Evolutionary conservation across 2,113 vertebrate genomes (phyloP), one percentile per base, ranked within the genome.

Genomic region (Alexandromys fortis): DNA sequence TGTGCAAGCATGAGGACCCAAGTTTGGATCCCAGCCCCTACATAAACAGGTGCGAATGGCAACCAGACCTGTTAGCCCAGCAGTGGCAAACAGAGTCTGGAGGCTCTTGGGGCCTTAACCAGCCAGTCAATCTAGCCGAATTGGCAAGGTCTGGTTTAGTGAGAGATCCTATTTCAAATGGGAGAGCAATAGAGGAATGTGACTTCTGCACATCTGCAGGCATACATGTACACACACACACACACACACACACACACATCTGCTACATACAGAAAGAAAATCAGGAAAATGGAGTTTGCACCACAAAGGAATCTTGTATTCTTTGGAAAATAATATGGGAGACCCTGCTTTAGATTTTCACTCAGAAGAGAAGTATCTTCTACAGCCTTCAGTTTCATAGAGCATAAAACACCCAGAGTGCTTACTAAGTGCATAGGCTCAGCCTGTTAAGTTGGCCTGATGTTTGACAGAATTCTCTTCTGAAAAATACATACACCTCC

Each of bases 261-360:
- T 5, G 38, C 83, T 47, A 16, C 16, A 68, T 85, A 19, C 82
- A 47, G 47, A 86, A 86, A 63, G 11, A 52, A 49, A 35, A 68
- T 67, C 17, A 68, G 26, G 26, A 70, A 86, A 52, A 55, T 47
- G 70, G n/a, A 77, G 12, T 93, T 86, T 58, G 45, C 0, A 24
- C 9, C 90, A 42, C 42, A 79, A 78, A 35, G 30, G 9, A 81
- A 83, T 72, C 24, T 5, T 83, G n/a, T 78, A 14, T 17, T 16
- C 4, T 70, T 68, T 88, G 49, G 45, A 52, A 49, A 52, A 67
- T 68, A 58, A 70, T 28, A 45, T 26, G 30, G 47, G 26, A 75
- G 49, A 24, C 19, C 63, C n/a, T 87, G 63, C 52, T 96, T 91
- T 52, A 76, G n/a, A 24, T 77, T 87, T 91, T 93, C 79, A 76